These are phyloP conservation scores for Dryas iulia DNA, from an alignment of 1,140 invertebrate species.

Conservation along the genomic window DNA sequence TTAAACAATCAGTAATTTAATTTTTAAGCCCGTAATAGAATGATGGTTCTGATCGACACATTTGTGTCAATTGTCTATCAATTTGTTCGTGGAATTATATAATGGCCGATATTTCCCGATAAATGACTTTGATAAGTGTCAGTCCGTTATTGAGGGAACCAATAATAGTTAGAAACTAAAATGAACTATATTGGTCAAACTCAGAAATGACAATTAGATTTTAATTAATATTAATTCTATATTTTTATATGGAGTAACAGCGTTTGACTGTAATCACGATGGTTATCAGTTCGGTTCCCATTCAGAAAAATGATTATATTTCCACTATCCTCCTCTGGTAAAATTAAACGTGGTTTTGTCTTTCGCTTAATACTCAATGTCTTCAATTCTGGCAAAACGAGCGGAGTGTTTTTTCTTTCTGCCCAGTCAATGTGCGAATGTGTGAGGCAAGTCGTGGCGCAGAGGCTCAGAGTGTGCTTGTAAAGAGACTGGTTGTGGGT, in stretches of 20 bases:
- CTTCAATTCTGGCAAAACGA: too few species aligned
- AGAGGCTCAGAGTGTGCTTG: too few species aligned
- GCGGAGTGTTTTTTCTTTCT: too few species aligned
- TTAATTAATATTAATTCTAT: neutral
- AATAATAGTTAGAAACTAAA: neutral
- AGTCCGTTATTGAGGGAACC: neutral
- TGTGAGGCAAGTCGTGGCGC: too few species aligned
- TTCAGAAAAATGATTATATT: too few species aligned
- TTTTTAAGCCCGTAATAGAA: constrained; percentile 8
- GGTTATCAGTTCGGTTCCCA: too few species aligned
- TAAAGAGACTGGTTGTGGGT: too few species aligned
- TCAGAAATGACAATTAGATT: neutral
- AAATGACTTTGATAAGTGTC: constrained; percentile 8
- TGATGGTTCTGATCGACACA: constrained; percentile 20
- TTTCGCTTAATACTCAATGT: too few species aligned
- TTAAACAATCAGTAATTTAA: neutral
- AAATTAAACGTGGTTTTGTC: too few species aligned
- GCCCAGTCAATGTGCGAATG: too few species aligned
- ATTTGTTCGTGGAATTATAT: constrained; percentile 27
- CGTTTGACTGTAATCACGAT: too few species aligned
- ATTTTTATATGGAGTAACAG: neutral
- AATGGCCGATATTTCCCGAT: constrained; percentile 19
- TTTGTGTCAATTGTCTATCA: constrained; percentile 31
- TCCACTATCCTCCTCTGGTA: too few species aligned
- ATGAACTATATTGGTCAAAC: neutral